phyloP scores from a whole-genome alignment of 2,113 vertebrate genomes.

The Gnathonemus longibarbis region DNA sequence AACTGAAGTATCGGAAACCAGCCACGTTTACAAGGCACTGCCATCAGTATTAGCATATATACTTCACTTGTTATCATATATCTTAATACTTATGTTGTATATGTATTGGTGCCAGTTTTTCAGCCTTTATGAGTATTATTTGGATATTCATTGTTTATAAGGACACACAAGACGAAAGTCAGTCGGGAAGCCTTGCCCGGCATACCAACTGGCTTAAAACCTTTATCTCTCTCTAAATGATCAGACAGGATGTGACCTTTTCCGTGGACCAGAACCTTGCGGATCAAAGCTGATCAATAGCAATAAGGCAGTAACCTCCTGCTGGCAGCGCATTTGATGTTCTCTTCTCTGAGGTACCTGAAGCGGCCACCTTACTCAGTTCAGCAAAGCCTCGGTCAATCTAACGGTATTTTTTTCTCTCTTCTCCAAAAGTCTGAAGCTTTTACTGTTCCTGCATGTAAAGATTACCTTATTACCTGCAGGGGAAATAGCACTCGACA shows the following conservation, averaged over 20 bases:
- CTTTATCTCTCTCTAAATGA: slow-evolving; percentile 20
- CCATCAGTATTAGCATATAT: background rate
- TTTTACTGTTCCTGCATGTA: slow-evolving; percentile 41
- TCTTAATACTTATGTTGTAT: background rate
- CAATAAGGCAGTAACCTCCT: slow-evolving; percentile 54
- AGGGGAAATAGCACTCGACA: slow-evolving; percentile 1
- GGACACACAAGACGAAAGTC: background rate
- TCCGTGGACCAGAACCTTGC: slow-evolving; percentile 59
- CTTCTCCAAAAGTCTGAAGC: slow-evolving; percentile 51
- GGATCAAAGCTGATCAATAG: slow-evolving; percentile 66
- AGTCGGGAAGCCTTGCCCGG: background rate
- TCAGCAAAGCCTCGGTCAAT: slow-evolving; percentile 38
- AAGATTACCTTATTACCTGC: slow-evolving; percentile 28
- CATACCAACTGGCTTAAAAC: background rate
- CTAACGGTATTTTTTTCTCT: slow-evolving; percentile 56
- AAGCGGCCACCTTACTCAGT: slow-evolving; percentile 32
- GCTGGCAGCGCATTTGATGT: slow-evolving; percentile 52
- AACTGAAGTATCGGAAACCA: background rate
- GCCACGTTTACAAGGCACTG: background rate
- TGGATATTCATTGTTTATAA: background rate
- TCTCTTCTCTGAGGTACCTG: slow-evolving; percentile 44
- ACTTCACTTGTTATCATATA: background rate
- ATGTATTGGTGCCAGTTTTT: background rate
- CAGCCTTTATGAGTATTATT: background rate
- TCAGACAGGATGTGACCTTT: slow-evolving; percentile 63